Evolutionary conservation across 1,140 invertebrate genomes (phyloP).

Genomic region (Drosophila varians): DNA sequence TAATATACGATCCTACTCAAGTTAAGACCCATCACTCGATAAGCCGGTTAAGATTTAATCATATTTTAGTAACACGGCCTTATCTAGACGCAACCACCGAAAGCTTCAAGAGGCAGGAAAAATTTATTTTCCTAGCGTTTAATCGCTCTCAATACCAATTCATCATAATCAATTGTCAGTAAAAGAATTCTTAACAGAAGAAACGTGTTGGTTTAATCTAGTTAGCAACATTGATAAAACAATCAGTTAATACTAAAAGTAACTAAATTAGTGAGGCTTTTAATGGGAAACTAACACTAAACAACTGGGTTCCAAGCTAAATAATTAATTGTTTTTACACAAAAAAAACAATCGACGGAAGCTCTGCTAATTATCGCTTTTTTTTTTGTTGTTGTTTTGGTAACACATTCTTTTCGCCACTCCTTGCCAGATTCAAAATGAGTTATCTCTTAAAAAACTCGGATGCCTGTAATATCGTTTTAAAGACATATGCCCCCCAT

Average conservation of each 20-base stretch:
- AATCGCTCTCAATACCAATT: not conserved
- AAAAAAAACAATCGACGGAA: constrained; percentile 1
- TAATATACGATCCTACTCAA: constrained; percentile 42
- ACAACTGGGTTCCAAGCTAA: not conserved
- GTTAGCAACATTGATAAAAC: not conserved
- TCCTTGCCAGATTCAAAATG: not conserved
- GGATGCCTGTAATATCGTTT: not conserved
- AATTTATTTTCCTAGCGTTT: not conserved
- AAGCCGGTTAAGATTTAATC: constrained; percentile 44
- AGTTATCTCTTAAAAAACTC: not conserved
- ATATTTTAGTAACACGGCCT: constrained; percentile 15
- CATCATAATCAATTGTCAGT: not conserved
- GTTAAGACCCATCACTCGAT: constrained; percentile 32
- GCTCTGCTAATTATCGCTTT: constrained; percentile 1
- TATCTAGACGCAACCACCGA: constrained; percentile 5
- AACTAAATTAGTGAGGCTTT: not conserved
- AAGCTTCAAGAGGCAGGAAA: not conserved
- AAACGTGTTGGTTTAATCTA: not conserved
- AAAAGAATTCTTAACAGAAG: not conserved
- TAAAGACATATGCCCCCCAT: not conserved
- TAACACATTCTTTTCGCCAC: no score
- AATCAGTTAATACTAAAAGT: not conserved
- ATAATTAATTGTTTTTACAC: not conserved
- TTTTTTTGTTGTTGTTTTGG: not conserved
- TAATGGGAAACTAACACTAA: not conserved